Conservation (phyloP, 1,140 invertebrate genomes). For the Cotesia glomerata region DNA sequence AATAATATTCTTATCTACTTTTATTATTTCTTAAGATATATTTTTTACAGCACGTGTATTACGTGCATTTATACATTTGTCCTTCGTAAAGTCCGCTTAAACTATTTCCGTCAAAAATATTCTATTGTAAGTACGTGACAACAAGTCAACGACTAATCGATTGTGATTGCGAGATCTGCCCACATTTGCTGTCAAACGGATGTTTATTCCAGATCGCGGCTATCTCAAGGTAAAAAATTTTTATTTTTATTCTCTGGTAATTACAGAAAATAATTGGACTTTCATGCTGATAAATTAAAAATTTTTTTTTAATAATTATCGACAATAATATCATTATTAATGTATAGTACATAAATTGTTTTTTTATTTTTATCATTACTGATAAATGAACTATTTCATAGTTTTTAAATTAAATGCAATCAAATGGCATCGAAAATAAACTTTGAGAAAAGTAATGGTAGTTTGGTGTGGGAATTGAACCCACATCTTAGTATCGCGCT, state of each 20-base stretch:
- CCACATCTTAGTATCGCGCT: too few relatives aligned
- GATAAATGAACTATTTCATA: too few relatives aligned
- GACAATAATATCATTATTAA: too few relatives aligned
- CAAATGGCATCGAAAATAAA: too few relatives aligned
- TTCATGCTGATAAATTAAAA: too few relatives aligned
- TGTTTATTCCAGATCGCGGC: background rate
- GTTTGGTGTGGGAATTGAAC: too few relatives aligned
- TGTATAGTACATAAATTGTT: too few relatives aligned
- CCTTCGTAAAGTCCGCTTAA: slow-evolving; percentile 23
- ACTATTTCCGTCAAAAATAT: slow-evolving; percentile 27
- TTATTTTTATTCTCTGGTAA: background rate
- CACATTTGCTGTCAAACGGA: background rate
- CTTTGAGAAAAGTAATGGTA: too few relatives aligned
- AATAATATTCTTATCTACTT: too few relatives aligned
- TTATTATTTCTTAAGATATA: background rate
- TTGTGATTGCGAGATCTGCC: slow-evolving; percentile 16
- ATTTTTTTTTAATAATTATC: too few relatives aligned
- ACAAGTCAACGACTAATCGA: slow-evolving; percentile 24
- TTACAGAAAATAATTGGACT: background rate
- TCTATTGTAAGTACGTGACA: slow-evolving; percentile 19
- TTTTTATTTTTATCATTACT: too few relatives aligned
- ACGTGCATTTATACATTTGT: background rate
- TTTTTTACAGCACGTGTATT: background rate
- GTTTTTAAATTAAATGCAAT: too few relatives aligned
- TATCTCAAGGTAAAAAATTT: slow-evolving; percentile 12